phyloP scores from a whole-genome alignment of 2,113 vertebrate genomes.

The Eretmochelys imbricata region DNA sequence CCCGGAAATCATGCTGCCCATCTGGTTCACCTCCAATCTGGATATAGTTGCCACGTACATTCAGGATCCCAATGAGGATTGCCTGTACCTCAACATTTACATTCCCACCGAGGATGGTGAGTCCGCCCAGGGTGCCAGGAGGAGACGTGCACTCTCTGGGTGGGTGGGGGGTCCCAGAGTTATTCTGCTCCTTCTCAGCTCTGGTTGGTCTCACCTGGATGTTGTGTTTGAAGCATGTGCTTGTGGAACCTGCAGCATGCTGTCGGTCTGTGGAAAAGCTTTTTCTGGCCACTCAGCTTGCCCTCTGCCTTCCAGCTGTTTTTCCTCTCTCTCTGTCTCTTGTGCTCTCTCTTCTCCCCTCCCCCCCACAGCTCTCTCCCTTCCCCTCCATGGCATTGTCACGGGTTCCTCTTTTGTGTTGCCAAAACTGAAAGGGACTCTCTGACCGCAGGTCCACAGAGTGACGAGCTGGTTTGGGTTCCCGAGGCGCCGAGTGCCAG shows the following conservation, averaged over 20 bases:
- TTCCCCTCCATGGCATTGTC: slow-evolving; percentile 79
- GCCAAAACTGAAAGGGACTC: slow-evolving; percentile 75
- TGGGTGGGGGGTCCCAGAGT: neutral
- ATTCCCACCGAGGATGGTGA: slow-evolving; percentile 99
- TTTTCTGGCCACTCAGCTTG: slow-evolving; percentile 65
- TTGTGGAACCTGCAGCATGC: slow-evolving; percentile 90
- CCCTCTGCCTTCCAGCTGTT: slow-evolving; percentile 54
- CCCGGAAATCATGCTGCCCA: slow-evolving; percentile 98
- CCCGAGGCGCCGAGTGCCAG: slow-evolving; percentile 67
- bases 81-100: slow-evolving; percentile 99
- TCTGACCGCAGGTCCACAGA: slow-evolving; percentile 69
- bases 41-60: slow-evolving; percentile 98
- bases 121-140: slow-evolving; percentile 75
- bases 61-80: slow-evolving; percentile 99
- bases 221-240: slow-evolving; percentile 89
- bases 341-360: slow-evolving; percentile 27
- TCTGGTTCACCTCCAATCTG: slow-evolving; percentile 99
- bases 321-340: slow-evolving; percentile 9
- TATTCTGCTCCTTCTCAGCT: slow-evolving; percentile 45
- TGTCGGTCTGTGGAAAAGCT: slow-evolving; percentile 80
- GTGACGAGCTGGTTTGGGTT: slow-evolving; percentile 71
- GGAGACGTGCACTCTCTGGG: slow-evolving; percentile 25
- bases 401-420: slow-evolving; percentile 89
- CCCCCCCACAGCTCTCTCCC: neutral
- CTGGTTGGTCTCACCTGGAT: slow-evolving; percentile 75